Evolutionary conservation across 1,140 invertebrate genomes (phyloP), one percentile per base, ranked within the genome.

Genomic region (Sminthurinus signatus): DNA sequence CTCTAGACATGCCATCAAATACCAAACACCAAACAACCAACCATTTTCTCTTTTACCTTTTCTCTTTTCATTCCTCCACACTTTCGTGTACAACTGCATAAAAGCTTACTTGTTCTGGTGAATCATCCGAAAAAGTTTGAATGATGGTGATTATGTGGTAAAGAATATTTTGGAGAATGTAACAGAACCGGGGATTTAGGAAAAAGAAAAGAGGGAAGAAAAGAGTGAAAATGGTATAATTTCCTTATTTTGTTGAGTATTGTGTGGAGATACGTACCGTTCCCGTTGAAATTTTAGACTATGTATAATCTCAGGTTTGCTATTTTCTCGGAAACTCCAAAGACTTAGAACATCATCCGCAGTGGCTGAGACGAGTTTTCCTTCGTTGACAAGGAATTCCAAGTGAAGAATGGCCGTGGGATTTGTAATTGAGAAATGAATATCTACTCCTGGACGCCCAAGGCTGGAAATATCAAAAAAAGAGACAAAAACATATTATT

Each of bases 201-300:
- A 39, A 5, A 21, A 23, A 42, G 14, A 25, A 8, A 57, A 39
- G 14, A 57, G 36, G 36, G 25, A 36, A 32, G 27, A 54, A 25
- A 28, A 23, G 4, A 27, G 3, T 54, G 12, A 29, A 29, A 54
- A 54, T 25, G 23, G 8, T 19, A 19, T n/a, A 50, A 25, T n/a
- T 10, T 19, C 23, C 5, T 12, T 23, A 29, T 23, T 15, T 4
- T 27, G 14, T n/a, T 12, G 51, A 54, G 21, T 57, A 31, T 27
- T 2, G 32, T 8, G 3, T 17, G 12, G 29, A 31, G 4, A 50
- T 55, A 25, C 27, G 81, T 80, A 96, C 93, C 88, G 89, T 83
- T 98, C 95, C 76, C 92, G 84, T 78, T 96, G 90, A 79, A 98
- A 98, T 79, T 96, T 96, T 73, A 98, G 85, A 70, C 89, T 90